These are phyloP conservation scores for Orycteropus afer DNA, from an alignment of 2,113 vertebrate species.

Conservation along the genomic window DNA sequence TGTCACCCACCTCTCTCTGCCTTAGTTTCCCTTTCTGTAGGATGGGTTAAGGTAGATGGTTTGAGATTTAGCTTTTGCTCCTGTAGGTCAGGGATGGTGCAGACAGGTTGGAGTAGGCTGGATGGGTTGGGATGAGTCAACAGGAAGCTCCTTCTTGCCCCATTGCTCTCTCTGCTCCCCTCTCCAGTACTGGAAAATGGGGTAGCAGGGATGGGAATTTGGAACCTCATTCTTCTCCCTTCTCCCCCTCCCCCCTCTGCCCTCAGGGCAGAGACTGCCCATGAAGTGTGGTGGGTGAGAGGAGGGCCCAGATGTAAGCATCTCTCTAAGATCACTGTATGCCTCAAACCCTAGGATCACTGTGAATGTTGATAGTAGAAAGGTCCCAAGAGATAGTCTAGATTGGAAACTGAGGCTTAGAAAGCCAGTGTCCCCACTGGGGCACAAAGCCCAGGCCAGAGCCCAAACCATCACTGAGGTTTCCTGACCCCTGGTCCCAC, in stretches of 20 bases:
- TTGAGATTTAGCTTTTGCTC: not conserved
- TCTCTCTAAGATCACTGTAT: not conserved
- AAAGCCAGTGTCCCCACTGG: not conserved
- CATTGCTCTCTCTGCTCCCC: not conserved
- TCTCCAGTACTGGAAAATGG: not conserved
- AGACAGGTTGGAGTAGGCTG: not conserved
- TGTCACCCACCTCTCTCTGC: too few species aligned
- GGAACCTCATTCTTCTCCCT: not conserved
- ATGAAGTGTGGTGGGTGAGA: not conserved
- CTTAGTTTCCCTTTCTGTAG: not conserved
- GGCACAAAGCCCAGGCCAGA: not conserved
- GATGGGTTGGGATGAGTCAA: not conserved
- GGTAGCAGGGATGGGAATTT: not conserved
- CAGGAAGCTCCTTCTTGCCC: conserved; percentile 33
- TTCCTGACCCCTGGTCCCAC: not conserved
- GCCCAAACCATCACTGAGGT: not conserved
- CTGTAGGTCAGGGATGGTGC: not conserved
- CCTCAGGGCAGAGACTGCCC: not conserved
- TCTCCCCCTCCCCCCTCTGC: not conserved
- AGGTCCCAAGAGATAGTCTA: not conserved
- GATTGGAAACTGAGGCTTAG: not conserved
- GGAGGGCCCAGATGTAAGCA: not conserved
- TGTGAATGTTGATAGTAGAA: not conserved
- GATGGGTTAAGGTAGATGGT: not conserved
- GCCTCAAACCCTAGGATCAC: not conserved